Conservation (phyloP, 2,888 invertebrate genomes). For the Allygus modestus region DNA sequence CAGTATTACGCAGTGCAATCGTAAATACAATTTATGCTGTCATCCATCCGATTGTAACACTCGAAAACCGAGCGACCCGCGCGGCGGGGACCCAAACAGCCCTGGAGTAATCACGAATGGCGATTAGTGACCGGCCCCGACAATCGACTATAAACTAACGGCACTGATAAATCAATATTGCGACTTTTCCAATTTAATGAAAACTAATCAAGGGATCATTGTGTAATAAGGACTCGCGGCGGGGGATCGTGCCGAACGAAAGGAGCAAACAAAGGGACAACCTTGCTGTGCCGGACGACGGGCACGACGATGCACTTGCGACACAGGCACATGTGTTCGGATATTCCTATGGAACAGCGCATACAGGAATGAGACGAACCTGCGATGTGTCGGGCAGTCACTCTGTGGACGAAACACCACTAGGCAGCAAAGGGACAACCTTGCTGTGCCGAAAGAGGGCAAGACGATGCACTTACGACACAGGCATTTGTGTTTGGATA, state of each 20-base stretch:
- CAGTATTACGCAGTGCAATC: not conserved
- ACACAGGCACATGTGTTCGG: conserved; percentile 1
- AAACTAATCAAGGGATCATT: conserved; percentile 50
- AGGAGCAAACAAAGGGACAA: conserved; percentile 19
- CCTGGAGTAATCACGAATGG: not conserved
- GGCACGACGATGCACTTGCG: conserved; percentile 29
- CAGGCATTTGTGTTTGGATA: not conserved
- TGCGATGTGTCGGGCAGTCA: too few species aligned
- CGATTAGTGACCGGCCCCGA: conserved; percentile 11
- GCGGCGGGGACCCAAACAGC: conserved; percentile 4
- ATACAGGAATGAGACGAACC: not conserved
- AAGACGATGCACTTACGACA: conserved; percentile 12
- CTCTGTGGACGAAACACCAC: too few species aligned
- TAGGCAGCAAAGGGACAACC: conserved; percentile 13
- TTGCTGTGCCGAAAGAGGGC: not conserved
- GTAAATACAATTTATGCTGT: conserved; percentile 6
- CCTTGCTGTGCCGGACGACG: not conserved
- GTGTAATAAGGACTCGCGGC: conserved; percentile 31
- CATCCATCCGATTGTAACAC: conserved; percentile 12
- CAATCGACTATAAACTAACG: conserved; percentile 36
- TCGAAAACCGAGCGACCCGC: not conserved
- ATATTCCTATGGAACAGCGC: not conserved
- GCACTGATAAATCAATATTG: conserved; percentile 52
- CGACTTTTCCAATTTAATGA: conserved; percentile 55
- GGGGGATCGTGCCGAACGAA: not conserved